Evolutionary conservation across 2,888 invertebrate genomes (phyloP).

Genomic region (Beris morrisii): DNA sequence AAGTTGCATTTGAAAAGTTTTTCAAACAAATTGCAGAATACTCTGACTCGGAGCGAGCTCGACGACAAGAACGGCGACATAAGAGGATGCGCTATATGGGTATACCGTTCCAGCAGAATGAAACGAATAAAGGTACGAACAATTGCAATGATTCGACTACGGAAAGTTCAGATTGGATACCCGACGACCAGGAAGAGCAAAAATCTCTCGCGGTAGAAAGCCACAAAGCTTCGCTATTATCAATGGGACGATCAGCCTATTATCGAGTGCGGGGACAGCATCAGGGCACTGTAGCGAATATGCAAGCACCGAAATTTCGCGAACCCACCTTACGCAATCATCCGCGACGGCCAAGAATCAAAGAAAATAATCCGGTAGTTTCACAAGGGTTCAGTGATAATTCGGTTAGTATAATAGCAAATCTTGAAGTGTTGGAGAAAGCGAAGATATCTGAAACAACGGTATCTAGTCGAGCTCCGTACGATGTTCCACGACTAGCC

Average conservation of each 20-base stretch:
- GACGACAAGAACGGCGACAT: conserved; percentile 16
- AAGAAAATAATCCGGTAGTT: not conserved
- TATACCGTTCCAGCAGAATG: conserved; percentile 27
- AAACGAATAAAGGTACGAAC: not conserved
- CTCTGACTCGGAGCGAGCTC: conserved; percentile 31
- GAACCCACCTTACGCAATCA: conserved; percentile 50
- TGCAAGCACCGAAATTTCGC: conserved; percentile 51
- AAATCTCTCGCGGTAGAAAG: not conserved
- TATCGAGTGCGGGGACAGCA: not conserved
- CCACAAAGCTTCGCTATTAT: not conserved
- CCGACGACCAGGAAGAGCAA: conserved; percentile 39
- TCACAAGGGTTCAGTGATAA: not conserved
- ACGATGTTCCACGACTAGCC: conserved; percentile 23
- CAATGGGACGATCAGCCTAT: conserved; percentile 13
- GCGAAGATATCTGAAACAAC: no score
- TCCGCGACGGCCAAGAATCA: conserved; percentile 45
- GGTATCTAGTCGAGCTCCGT: conserved; percentile 7
- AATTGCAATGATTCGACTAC: conserved; percentile 27
- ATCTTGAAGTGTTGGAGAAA: not conserved
- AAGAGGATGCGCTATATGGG: conserved; percentile 40
- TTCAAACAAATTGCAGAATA: conserved; percentile 2
- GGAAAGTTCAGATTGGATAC: conserved; percentile 50
- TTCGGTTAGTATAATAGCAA: not conserved
- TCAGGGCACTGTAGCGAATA: conserved; percentile 33
- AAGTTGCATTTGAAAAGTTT: conserved; percentile 1